Percentiles rank a stretch among this genome's conserved stretches.
Evolutionary conservation across 2,797 vertebrate species (phyloP).

Genomic region (Darevskia mixta): DNA sequence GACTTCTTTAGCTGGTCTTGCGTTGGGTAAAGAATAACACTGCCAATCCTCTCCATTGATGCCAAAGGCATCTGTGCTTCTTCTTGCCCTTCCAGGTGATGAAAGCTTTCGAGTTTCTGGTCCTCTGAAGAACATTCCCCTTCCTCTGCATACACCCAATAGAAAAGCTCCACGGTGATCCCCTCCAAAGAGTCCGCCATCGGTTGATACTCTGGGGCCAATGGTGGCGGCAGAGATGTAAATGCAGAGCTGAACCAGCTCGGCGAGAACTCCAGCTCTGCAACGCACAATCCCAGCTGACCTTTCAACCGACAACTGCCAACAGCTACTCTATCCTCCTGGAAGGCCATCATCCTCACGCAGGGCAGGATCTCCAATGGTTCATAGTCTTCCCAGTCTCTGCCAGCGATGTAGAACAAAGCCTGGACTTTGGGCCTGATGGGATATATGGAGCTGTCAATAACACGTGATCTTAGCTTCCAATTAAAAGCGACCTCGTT

Average conservation of each 20-base stretch:
- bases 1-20: conserved; percentile 82
- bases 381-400: conserved; percentile 86
- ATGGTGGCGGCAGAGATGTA: conserved; percentile 71
- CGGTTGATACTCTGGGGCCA: conserved; percentile 80
- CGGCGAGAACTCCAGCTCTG: conserved; percentile 88
- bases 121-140: conserved; percentile 87
- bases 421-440: conserved; percentile 91
- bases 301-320: conserved; percentile 89
- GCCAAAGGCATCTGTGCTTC: conserved; percentile 68
- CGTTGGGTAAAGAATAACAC: conserved; percentile 84
- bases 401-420: conserved; percentile 90
- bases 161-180: conserved; percentile 90
- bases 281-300: conserved; percentile 92
- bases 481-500: conserved; percentile 88
- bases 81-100: conserved; percentile 76
- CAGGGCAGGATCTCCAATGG: conserved; percentile 86
- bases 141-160: conserved; percentile 83
- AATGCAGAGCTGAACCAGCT: conserved; percentile 89
- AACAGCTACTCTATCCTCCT: conserved; percentile 85
- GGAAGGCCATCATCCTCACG: conserved; percentile 86
- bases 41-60: conserved; percentile 87
- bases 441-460: conserved; percentile 86
- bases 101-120: conserved; percentile 80
- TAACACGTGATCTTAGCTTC: conserved; percentile 91
- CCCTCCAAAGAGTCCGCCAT: conserved; percentile 76